Evolutionary conservation across 2,888 invertebrate species (phyloP), one percentile per base, ranked within the genome.

Genomic region (Ectemnius lituratus): DNA sequence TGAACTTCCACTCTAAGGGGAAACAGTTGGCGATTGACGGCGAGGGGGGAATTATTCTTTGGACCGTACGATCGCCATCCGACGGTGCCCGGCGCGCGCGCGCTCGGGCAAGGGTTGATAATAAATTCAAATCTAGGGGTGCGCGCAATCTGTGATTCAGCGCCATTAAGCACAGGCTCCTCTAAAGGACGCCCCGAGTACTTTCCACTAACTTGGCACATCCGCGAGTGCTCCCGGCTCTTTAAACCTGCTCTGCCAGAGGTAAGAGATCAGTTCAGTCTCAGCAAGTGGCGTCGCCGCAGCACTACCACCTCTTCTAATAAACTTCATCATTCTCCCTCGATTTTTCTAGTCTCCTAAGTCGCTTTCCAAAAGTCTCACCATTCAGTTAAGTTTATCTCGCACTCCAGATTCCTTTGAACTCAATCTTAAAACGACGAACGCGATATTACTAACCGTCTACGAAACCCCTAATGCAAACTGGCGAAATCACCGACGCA

Each of bases 71-170:
- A 84, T 82, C 80, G 80, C 79, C 77, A 84, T 83, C 82, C 84
- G 73, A 66, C 71, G n/a, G 14, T 16, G 65, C 73, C 56, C 57
- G 72, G 79, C 75, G 69, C 74, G n/a, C n/a, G 74, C 73, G 69
- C 66, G 69, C 69, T 37, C 83, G 81, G 84, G 87, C 87, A 88
- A 88, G 88, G 88, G 88, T 88, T 88, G 87, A 87, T 83, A 83
- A 88, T 88, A 88, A 88, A 88, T 88, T 87, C 80, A 87, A 86
- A 88, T 87, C 85, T 84, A 86, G 85, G 82, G 86, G 84, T 85
- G 87, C 84, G 85, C 86, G 87, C 90, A 90, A 90, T 90, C 90
- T 90, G 90, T 90, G 90, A 90, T 90, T 90, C 90, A 90, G 90
- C 90, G 85, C 90, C 90, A 89, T 89, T 90, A 90, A 90, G 87